Evolutionary conservation across 2,113 vertebrate species (phyloP), one percentile per base, ranked within the genome.

Genomic region (Salvelinus fontinalis): DNA sequence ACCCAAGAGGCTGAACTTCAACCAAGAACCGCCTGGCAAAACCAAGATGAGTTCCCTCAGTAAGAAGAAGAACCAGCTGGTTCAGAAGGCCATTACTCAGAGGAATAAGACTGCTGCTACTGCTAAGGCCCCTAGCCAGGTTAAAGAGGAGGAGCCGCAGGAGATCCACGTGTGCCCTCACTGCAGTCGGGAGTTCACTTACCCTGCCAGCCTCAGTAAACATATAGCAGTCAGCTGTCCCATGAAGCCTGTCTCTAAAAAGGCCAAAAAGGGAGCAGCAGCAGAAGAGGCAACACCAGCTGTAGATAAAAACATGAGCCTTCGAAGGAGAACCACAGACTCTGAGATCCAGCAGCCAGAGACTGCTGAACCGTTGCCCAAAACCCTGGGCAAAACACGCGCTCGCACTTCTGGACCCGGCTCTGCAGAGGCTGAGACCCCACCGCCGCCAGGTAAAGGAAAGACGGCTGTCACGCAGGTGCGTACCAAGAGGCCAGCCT

Each of bases 1-100:
- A 83, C 97, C 98, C 68, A 98, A 99, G 88, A 95, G 95, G 83
- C 95, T 99, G 7, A 98, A 95, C 86, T 99, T 99, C 69, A 95
- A 93, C 26, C 93, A 96, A 31, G 97, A 99, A 66, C 91, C 95
- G 6, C 90, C 93, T 0, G 93, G 88, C 72, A 98, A 97, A 85
- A 91, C 95, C 8, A 98, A 96, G 84, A 89, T 98, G 84, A 97
- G 92, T 49, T 94, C 95, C 20, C 84, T 99, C 79, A 99, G 95
- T 90, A 99, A 96, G 87, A 99, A 98, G 90, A 98, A 95, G 71
- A 93, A 95, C 77, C 96, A 99, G 84, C 94, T 99, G 0, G 95
- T 99, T 5, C 98, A 99, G 89, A 99, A 95, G 85, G 97, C 97
- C 0, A 98, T 99, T 75, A 93, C 96, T 67, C 97, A 98, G 39